These are phyloP conservation scores for Tetragonisca angustula DNA, from an alignment of 2,888 invertebrate species.

Conservation along the genomic window DNA sequence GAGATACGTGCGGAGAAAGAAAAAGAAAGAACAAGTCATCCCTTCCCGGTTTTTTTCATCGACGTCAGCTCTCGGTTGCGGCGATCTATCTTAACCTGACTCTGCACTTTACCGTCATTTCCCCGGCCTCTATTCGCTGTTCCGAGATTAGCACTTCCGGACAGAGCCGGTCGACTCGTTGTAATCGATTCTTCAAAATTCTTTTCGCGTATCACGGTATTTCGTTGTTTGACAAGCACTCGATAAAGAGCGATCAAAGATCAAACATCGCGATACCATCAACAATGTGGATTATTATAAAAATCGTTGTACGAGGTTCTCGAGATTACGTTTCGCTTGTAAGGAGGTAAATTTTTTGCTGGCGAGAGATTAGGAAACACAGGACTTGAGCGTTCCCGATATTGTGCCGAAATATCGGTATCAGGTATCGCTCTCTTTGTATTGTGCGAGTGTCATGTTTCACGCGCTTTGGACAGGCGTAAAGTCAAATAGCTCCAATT, in stretches of 20 bases:
- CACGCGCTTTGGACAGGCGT: too few species aligned
- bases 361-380: background rate
- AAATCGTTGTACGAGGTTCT: background rate
- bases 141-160: conserved; percentile 44
- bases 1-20: conserved; percentile 17
- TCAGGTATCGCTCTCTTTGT: background rate
- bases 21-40: conserved; percentile 3
- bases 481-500: too few species aligned
- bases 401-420: too few species aligned
- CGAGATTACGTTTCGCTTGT: background rate
- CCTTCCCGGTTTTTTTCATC: conserved; percentile 28
- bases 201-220: background rate
- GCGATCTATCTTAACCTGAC: conserved; percentile 36
- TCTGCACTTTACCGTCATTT: conserved; percentile 13
- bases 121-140: background rate
- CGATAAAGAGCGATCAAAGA: background rate
- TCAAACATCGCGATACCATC: background rate
- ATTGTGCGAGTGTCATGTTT: too few species aligned
- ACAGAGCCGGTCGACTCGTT: background rate
- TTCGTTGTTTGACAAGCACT: background rate
- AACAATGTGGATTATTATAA: background rate
- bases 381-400: too few species aligned
- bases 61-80: conserved; percentile 51
- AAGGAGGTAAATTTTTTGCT: background rate
- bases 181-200: background rate